Evolutionary conservation across 2,888 invertebrate genomes (phyloP).

Genomic region (Maniola hyperantus): DNA sequence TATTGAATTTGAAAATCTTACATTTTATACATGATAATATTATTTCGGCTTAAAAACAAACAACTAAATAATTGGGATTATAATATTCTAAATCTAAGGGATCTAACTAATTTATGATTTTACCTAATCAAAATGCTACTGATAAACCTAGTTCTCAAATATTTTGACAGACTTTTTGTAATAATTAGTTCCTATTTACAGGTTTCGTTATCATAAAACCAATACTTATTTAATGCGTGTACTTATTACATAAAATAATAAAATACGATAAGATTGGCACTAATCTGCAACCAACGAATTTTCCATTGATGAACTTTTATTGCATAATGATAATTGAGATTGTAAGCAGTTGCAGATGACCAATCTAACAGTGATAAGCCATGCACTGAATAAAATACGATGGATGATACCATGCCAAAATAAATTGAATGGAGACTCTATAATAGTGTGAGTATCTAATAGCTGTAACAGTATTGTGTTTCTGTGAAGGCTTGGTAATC

Average conservation of each 20-base stretch:
- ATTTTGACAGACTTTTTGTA: background rate
- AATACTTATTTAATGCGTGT: background rate
- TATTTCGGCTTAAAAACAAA: slow-evolving; percentile 18
- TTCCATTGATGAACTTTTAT: background rate
- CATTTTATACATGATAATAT: background rate
- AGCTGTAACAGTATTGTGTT: slow-evolving; percentile 9
- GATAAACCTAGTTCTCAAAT: background rate
- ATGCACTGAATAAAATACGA: slow-evolving; percentile 34
- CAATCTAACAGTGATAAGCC: slow-evolving; percentile 32
- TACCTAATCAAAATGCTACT: background rate
- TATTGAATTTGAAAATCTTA: too few relatives aligned
- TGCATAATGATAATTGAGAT: background rate
- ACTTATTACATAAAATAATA: background rate
- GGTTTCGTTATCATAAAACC: background rate
- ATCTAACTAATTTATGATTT: slow-evolving; percentile 26
- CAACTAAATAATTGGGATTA: slow-evolving; percentile 5
- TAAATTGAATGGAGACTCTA: slow-evolving; percentile 18
- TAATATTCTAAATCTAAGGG: slow-evolving; percentile 19
- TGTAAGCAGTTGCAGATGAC: slow-evolving; percentile 29
- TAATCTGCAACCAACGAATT: slow-evolving; percentile 21
- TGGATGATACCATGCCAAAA: slow-evolving; percentile 39
- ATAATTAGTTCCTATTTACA: background rate
- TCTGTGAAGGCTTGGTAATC: too few relatives aligned
- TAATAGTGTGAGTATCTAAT: background rate
- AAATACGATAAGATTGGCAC: background rate